A percentile compares a stretch with the other conserved stretches of the same genome.
Evolutionary conservation across 2,113 vertebrate species (phyloP).

Genomic region (Gymnobelideus leadbeateri): DNA sequence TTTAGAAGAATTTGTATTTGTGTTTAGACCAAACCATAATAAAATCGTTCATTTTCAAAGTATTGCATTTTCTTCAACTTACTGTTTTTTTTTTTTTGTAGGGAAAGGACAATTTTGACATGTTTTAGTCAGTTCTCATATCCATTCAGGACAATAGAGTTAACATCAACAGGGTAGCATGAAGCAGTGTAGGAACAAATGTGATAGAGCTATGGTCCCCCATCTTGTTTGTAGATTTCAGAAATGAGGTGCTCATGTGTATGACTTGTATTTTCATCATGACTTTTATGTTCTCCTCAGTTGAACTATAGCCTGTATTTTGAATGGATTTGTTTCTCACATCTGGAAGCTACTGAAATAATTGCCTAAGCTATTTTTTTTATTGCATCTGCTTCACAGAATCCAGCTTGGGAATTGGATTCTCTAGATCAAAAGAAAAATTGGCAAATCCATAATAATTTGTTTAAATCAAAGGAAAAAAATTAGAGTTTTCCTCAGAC

Average conservation of each 20-base stretch:
- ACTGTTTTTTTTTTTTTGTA: neutral
- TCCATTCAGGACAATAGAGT: neutral
- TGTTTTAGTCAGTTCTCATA: neutral
- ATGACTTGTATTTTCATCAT: neutral
- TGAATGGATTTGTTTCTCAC: neutral
- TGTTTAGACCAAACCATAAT: neutral
- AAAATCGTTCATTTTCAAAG: neutral
- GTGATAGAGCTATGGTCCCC: neutral
- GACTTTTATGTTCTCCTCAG: neutral
- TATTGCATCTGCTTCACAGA: neutral
- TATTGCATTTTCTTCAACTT: neutral
- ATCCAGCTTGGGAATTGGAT: neutral
- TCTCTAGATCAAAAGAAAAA: neutral
- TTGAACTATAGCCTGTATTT: neutral
- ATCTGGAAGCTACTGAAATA: neutral
- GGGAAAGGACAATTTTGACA: neutral
- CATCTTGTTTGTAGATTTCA: neutral
- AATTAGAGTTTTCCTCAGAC: neutral
- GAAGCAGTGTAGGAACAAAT: neutral
- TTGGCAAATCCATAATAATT: neutral
- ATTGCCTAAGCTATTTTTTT: neutral
- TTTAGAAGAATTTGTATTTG: too few relatives aligned
- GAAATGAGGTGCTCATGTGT: neutral
- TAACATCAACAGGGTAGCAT: neutral
- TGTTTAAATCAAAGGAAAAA: neutral